Evolutionary conservation across 2,797 vertebrate species (phyloP), one percentile per base, ranked within the genome.

Genomic region (Myiotriccus ornatus): DNA sequence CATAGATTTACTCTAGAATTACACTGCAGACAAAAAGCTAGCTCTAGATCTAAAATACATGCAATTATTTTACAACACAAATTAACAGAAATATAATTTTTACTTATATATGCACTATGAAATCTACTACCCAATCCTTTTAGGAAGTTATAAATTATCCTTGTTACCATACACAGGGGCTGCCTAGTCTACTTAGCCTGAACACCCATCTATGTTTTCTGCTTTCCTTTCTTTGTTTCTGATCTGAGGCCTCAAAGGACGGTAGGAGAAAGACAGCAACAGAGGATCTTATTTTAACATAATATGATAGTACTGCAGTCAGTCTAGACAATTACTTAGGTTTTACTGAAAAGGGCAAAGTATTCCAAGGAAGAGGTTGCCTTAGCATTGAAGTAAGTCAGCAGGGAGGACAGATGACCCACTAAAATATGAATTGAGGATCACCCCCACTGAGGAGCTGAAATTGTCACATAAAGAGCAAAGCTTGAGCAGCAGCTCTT

Each of bases 391-490:
- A 84, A 64, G 64, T 50, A 79, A 84, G 56, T 87, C 92, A 80
- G 93, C 75, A 34, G 86, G 92, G 68, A 89, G 53, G 44, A 73
- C 35, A 12, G 69, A 89, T 90, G 80, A 92, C 74, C 88, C 86
- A 90, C 59, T 80, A 83, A 83, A 93, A 87, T 43, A 76, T 14
- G 37, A 70, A 90, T 27, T 74, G 70, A 82, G 49, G 64, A 82
- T 76, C 63, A 47, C 27, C 17, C 81, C 81, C 43, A 28, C 34
- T 13, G 67, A 92, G 78, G 24, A 76, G 81, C 41, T 80, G 92
- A 77, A 94, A 92, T 46, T 73, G 71, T 79, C 83, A 76, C 44
- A 79, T 59, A 43, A 90, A 91, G 85, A 94, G 77, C 89, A 91
- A 70, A 93, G 39, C 44, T 21, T 0, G 0, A 84, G 79, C 49